Evolutionary conservation across 37 sponge, comb jelly and placozoan genomes (phyloP).

Genomic region (Bolinopsis microptera): DNA sequence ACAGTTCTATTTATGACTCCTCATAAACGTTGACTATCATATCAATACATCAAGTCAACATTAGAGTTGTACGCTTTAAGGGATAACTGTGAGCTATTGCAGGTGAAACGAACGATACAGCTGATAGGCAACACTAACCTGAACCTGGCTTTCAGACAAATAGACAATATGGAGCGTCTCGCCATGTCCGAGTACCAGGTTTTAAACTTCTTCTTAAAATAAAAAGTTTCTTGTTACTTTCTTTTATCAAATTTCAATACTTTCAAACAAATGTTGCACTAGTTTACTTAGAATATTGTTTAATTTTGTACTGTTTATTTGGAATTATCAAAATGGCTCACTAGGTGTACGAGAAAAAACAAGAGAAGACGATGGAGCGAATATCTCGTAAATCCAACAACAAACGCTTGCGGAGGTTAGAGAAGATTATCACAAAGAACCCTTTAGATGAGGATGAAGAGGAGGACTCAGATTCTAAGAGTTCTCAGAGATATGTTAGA

Average conservation of each 20-base stretch:
- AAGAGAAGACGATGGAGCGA: constrained; percentile 19
- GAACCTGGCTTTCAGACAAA: not conserved
- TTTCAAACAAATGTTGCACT: too few relatives aligned
- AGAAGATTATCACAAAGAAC: not conserved
- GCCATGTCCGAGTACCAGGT: constrained; percentile 64
- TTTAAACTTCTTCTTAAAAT: too few relatives aligned
- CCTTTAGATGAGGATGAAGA: not conserved
- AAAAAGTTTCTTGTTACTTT: too few relatives aligned
- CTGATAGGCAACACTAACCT: constrained; percentile 43
- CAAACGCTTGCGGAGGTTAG: not conserved
- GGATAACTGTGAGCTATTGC: too few relatives aligned
- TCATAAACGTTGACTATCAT: too few relatives aligned
- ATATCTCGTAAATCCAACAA: not conserved
- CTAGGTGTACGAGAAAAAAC: constrained; percentile 64
- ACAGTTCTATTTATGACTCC: too few relatives aligned
- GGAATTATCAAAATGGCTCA: too few relatives aligned
- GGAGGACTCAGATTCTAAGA: constrained; percentile 16
- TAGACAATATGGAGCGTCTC: constrained; percentile 1
- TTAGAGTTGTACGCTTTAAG: too few relatives aligned
- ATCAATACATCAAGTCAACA: too few relatives aligned
- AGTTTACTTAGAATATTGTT: too few relatives aligned
- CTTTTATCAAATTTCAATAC: too few relatives aligned
- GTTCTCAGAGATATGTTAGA: not conserved
- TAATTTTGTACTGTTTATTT: too few relatives aligned
- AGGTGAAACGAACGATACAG: constrained; percentile 26